Evolutionary conservation across 2,113 vertebrate genomes (phyloP), one percentile per base, ranked within the genome.

Genomic region (Scortum barcoo): DNA sequence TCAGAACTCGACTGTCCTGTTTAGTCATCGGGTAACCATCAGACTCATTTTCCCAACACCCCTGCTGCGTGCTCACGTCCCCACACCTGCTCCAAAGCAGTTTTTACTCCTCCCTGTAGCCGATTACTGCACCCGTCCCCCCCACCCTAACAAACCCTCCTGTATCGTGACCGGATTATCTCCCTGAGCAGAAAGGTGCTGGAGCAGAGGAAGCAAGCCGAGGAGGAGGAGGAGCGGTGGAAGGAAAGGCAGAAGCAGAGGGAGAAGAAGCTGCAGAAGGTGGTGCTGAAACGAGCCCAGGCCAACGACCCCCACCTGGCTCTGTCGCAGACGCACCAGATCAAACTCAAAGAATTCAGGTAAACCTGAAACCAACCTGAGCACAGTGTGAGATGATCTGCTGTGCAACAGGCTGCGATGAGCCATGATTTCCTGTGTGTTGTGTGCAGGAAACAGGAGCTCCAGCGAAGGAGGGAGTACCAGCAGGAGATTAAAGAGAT

Each of bases 281-380:
- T 96, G 80, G 94, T 99, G 85, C 48, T 90, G 76, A 94, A 90
- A 75, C 96, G 97, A 2, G 97, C 97, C 81, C 95, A 96, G 84
- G 97, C 97, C 81, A 97, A 96, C 85, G 97, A 98, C 93, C 96
- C 97, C 26, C 97, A 97, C 78, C 88, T 95, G 89, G 96, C 97
- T 63, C 95, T 98, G 63, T 94, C 96, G 72, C 95, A 96, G 83
- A 92, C 95, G 22, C 94, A 94, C 84, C 94, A 93, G 76, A 90
- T 86, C 90, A 99, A 95, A 95, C 93, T 98, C 86, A 93, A 94
- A 89, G 93, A 96, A 50, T 96, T 97, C 95, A 99, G 98, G 98
- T 99, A 96, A n/a, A 57, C 16, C 6, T 28, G 9, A 73, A 48
- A 69, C 33, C 53, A 69, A 6, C n/a, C 3, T 0, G 22, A 12